Conservation (phyloP, 2,797 vertebrate genomes). For the Gallinago nigripennis region DNA sequence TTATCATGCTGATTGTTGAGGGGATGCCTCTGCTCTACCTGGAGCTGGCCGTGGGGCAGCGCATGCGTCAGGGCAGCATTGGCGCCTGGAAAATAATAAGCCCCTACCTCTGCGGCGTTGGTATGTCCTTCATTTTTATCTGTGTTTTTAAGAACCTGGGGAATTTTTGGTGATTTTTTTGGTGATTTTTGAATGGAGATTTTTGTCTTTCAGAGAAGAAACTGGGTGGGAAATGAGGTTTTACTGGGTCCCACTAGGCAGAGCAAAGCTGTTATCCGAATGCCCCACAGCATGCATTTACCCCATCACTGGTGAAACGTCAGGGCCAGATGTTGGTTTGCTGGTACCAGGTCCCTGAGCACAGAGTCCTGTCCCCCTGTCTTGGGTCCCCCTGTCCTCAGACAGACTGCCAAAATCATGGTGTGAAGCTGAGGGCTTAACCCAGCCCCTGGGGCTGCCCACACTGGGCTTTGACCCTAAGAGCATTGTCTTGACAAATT, state of each 20-base stretch:
- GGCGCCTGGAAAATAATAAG: conserved; percentile 88
- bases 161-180: neutral
- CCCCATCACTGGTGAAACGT: fast-evolving
- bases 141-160: neutral
- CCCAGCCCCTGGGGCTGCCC: neutral
- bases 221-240: neutral
- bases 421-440: neutral
- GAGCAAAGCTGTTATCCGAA: neutral
- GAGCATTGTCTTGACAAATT: neutral
- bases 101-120: conserved; percentile 90
- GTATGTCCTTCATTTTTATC: conserved; percentile 72
- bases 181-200: neutral
- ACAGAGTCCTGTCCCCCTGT: no score
- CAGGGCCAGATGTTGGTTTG: neutral
- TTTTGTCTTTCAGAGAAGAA: neutral
- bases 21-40: conserved; percentile 91
- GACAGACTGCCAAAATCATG: neutral
- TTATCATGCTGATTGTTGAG: conserved; percentile 89
- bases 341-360: neutral
- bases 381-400: neutral
- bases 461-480: neutral
- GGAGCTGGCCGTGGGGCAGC: conserved; percentile 93
- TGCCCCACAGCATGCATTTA: neutral
- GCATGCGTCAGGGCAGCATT: conserved; percentile 90
- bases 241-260: neutral